Base-by-base conservation (phyloP, 2,888 invertebrate genomes). In the Acrobasis consociella region DNA sequence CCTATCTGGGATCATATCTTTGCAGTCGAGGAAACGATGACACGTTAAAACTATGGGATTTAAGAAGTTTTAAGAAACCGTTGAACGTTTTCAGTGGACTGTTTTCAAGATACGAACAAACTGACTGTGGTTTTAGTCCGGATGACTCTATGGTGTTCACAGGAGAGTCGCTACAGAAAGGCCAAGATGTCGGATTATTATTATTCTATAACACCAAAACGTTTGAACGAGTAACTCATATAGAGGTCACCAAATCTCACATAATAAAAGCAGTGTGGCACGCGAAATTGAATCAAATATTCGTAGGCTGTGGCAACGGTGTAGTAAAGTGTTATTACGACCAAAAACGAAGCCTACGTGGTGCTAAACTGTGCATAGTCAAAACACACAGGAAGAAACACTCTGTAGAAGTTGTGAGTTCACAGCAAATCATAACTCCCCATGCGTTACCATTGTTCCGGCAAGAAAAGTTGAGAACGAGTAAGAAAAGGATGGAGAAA, bases 251-350 rank as follows among this genome's bases (percentile, higher is more conserved):
- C 0, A 94, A 96, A 74, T 96, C 97, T 0, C 97, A 97, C 69
- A 95, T 98, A 0, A 97, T 99, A 1, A 97, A 98, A 80, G 95
- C 96, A 0, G 84, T 97, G 0, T 99, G 99, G 99, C 99, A 99
- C 88, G 97, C 99, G 0, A 97, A 98, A 82, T 87, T 99, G n/a
- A 99, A 99, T 81, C 99, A 99, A 83, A 95, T 99, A 51, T 97
- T 99, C 68, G 95, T 97, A 0, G 97, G 98, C 0, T 97, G 97
- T 72, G 98, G 98, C 0, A 97, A 98, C 81, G 99, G 99, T 0
- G 93, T 94, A 0, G 96, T 98, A 0, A 97, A 97, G 75, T 96
- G 98, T 62, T 98, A 96, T 80, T 99, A 99, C 75, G 99, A 99
- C 79, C 95, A 96, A 0, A 95, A 95, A 64, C 94, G 95, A 52